phyloP scores from a whole-genome alignment of 2,113 vertebrate genomes.

The Zapornia atra region DNA sequence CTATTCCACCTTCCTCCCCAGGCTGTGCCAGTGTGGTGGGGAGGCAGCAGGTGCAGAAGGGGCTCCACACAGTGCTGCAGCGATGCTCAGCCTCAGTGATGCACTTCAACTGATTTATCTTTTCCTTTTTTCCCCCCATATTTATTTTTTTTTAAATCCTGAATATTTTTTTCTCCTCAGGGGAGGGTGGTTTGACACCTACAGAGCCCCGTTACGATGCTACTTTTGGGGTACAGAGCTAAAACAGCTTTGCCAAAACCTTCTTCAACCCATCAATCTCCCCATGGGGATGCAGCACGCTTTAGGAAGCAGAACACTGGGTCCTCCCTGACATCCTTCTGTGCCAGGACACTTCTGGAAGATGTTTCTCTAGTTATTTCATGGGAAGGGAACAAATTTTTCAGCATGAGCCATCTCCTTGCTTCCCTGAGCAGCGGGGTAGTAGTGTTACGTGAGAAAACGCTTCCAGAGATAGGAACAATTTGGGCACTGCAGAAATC shows the following conservation, averaged over 20 bases:
- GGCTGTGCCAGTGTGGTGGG: fast-evolving
- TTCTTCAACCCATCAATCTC: background rate
- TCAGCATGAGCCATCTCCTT: background rate
- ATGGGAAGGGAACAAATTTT: background rate
- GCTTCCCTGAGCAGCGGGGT: background rate
- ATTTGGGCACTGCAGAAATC: background rate
- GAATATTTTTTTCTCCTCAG: background rate
- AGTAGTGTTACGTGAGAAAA: background rate
- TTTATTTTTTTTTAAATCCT: background rate
- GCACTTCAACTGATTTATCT: background rate
- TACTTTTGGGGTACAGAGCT: background rate
- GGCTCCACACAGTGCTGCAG: fast-evolving
- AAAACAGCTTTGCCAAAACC: background rate
- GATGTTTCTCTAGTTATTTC: background rate
- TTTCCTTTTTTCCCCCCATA: fast-evolving
- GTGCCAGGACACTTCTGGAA: background rate
- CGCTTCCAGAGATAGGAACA: background rate
- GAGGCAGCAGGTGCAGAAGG: background rate
- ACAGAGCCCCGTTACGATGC: fast-evolving
- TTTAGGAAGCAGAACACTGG: background rate
- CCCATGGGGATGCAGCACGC: background rate
- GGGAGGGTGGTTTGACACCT: background rate
- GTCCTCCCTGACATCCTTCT: background rate
- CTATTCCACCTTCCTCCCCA: fast-evolving
- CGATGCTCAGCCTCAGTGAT: background rate